Evolutionary conservation across 64 coral and sea anemone genomes (phyloP).

Genomic region (Pachyseris speciosa): DNA sequence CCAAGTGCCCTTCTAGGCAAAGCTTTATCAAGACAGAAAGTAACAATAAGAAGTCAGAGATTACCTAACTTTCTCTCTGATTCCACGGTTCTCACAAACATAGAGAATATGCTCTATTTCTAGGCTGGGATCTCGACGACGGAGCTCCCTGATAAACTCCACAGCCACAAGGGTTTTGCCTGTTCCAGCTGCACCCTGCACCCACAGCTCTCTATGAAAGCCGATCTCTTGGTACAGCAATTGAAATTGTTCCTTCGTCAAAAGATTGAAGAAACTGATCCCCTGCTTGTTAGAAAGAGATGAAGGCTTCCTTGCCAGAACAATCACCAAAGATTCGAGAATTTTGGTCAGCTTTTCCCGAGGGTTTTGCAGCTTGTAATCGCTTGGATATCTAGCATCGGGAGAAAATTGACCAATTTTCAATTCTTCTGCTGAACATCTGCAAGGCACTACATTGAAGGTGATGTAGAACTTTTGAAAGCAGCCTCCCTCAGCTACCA

Average conservation of each 20-base stretch:
- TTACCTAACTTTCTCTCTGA: conserved; percentile 24
- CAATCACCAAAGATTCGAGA: conserved; percentile 4
- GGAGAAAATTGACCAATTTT: not conserved
- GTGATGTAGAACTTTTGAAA: conserved; percentile 33
- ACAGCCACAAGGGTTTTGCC: conserved; percentile 43
- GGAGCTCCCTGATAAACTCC: conserved; percentile 11
- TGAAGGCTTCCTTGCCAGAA: conserved; percentile 7
- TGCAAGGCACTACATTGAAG: not conserved
- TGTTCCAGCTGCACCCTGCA: conserved; percentile 24
- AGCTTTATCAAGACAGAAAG: no score
- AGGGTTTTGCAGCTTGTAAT: not conserved
- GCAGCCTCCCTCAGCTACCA: not conserved
- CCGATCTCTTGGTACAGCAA: not conserved
- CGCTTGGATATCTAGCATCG: not conserved
- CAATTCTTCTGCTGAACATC: no score
- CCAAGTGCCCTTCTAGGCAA: no score
- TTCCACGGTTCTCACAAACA: conserved; percentile 33
- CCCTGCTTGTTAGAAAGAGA: conserved; percentile 6
- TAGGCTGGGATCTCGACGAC: not conserved
- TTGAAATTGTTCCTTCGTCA: conserved; percentile 12
- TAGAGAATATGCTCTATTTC: conserved; percentile 5
- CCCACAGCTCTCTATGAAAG: not conserved
- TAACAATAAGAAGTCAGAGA: no score
- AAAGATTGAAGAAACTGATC: conserved; percentile 15
- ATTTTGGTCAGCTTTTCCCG: not conserved